Percentiles rank a stretch among this genome's conserved stretches.
phyloP scores from a whole-genome alignment of 2,113 vertebrate species.

The Podiceps cristatus region DNA sequence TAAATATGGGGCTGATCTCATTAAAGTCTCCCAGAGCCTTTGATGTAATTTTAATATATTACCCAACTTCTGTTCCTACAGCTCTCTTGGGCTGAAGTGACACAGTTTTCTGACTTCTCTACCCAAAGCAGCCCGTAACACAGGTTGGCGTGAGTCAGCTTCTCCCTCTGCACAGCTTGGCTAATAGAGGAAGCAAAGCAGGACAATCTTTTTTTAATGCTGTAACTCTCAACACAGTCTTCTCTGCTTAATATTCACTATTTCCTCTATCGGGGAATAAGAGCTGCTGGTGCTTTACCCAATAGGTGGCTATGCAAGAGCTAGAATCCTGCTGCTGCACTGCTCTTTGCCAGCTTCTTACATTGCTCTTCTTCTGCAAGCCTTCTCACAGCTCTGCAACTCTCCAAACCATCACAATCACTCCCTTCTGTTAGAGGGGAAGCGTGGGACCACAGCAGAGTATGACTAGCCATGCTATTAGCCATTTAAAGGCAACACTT shows the following conservation, averaged over 20 bases:
- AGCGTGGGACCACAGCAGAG: neutral
- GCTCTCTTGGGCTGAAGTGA: constrained; percentile 60
- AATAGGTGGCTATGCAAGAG: neutral
- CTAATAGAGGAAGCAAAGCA: neutral
- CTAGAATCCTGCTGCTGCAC: neutral
- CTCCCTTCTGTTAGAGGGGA: neutral
- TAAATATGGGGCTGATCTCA: constrained; percentile 52
- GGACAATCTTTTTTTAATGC: neutral
- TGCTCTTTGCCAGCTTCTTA: neutral
- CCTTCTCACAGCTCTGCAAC: neutral
- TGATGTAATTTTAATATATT: constrained; percentile 63
- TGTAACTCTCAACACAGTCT: neutral
- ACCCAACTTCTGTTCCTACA: constrained; percentile 5
- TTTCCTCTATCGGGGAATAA: neutral
- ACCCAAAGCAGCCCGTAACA: neutral
- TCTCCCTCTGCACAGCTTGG: neutral
- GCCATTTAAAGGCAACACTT: neutral
- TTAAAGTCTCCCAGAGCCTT: constrained; percentile 54
- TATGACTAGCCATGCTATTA: neutral
- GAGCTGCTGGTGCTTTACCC: neutral
- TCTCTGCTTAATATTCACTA: neutral
- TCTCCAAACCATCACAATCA: neutral
- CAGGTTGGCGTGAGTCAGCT: constrained; percentile 19
- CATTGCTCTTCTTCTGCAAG: neutral
- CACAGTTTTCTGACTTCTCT: constrained; percentile 47